Conservation (phyloP, 1,140 invertebrate genomes). For the Lamellibrachia luymesi region DNA sequence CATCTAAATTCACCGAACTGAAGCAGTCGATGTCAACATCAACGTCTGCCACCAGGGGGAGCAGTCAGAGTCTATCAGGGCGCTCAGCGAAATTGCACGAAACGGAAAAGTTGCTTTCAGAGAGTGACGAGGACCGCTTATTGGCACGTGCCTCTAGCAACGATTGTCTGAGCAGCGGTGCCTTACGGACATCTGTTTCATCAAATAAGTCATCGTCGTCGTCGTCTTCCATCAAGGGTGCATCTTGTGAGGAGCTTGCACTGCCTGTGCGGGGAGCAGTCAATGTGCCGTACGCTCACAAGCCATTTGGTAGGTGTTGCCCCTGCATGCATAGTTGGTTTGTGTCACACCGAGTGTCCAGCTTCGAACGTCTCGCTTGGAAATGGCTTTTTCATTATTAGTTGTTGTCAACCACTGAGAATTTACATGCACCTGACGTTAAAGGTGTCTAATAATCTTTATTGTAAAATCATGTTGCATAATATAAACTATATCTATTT, state of each 20-base stretch:
- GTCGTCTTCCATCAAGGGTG: not conserved
- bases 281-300: not conserved
- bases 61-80: constrained; percentile 16
- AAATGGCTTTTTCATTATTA: not conserved
- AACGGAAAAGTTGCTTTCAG: not conserved
- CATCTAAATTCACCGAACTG: constrained; percentile 80
- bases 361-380: not conserved
- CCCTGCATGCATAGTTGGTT: not conserved
- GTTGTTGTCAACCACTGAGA: not conserved
- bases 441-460: too few species aligned
- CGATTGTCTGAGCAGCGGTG: constrained; percentile 9
- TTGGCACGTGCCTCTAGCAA: not conserved
- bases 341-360: not conserved
- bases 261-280: not conserved
- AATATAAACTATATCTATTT: too few species aligned
- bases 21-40: constrained; percentile 75
- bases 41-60: constrained; percentile 10
- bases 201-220: not conserved
- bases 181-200: not conserved
- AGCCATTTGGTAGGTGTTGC: not conserved
- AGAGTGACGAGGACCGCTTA: constrained; percentile 8
- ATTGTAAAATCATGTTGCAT: too few species aligned
- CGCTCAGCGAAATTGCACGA: not conserved
- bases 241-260: not conserved
- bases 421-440: too few species aligned